A percentile compares a stretch with the other conserved stretches of the same genome.
phyloP scores from a whole-genome alignment of 92 coral and sea anemone species.

The Zoanthus solanderi region DNA sequence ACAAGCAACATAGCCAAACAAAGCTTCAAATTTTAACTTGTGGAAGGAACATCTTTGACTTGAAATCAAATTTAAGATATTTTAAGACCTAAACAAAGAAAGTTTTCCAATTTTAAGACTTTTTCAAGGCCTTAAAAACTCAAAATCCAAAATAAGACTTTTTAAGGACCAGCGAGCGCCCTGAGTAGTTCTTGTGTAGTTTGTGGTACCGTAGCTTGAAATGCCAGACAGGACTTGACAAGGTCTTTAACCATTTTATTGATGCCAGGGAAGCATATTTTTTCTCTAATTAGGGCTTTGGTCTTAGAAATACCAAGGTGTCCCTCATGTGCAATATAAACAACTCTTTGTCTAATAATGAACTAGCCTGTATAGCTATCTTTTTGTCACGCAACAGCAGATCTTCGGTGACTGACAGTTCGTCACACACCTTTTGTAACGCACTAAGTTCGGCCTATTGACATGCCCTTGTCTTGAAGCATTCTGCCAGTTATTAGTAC shows the following conservation, averaged over 20 bases:
- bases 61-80: too few relatives aligned
- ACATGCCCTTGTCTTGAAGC: background rate
- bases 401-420: background rate
- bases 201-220: slow-evolving; percentile 62
- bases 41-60: too few relatives aligned
- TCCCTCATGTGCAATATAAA: background rate
- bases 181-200: slow-evolving; percentile 17
- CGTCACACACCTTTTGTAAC: background rate
- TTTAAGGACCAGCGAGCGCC: too few relatives aligned
- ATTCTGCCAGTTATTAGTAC: slow-evolving; percentile 26
- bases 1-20: too few relatives aligned
- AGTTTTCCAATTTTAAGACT: too few relatives aligned
- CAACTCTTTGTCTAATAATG: background rate
- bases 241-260: slow-evolving; percentile 51
- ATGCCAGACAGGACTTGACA: slow-evolving; percentile 64
- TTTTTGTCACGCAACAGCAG: background rate
- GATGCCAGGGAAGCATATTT: slow-evolving; percentile 72
- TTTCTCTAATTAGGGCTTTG: slow-evolving; percentile 60
- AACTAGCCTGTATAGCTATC: background rate
- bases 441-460: background rate
- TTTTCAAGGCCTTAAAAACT: too few relatives aligned
- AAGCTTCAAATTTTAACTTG: too few relatives aligned
- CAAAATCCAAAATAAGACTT: too few relatives aligned
- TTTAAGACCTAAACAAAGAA: too few relatives aligned
- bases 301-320: slow-evolving; percentile 13